These are phyloP conservation scores for Siderastrea radians DNA, from an alignment of 92 coral and sea anemone genomes.

Conservation along the genomic window DNA sequence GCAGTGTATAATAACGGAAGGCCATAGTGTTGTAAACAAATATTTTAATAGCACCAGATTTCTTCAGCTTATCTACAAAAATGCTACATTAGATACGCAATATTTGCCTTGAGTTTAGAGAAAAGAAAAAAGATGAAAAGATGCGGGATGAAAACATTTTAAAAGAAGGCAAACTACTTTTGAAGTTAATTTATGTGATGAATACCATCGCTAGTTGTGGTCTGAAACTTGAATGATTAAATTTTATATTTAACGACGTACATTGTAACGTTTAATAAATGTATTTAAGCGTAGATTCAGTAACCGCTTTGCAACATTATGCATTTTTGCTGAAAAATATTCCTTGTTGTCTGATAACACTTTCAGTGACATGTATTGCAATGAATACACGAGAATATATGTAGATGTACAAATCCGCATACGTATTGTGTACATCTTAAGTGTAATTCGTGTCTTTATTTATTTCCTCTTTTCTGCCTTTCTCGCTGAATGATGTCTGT, in stretches of 20 bases:
- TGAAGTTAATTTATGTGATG: not conserved
- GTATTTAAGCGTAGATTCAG: not conserved
- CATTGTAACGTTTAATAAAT: too few species aligned
- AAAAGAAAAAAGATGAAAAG: not conserved
- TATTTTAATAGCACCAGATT: slow-evolving; percentile 5
- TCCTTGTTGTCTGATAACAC: not conserved
- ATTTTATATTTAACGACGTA: too few species aligned
- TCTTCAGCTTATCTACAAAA: slow-evolving; percentile 12
- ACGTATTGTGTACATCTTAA: too few species aligned
- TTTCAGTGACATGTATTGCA: too few species aligned
- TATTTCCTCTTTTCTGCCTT: too few species aligned
- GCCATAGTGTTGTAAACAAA: not conserved
- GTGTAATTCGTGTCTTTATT: too few species aligned
- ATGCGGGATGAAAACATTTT: not conserved
- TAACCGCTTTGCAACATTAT: not conserved
- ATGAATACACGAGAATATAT: too few species aligned
- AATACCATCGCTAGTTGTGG: not conserved
- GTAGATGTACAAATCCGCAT: too few species aligned
- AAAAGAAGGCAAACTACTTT: not conserved
- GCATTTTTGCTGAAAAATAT: not conserved
- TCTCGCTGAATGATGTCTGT: too few species aligned
- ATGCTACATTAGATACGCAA: not conserved
- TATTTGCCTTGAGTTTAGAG: not conserved
- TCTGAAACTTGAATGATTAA: too few species aligned
- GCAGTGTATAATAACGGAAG: not conserved